Percentiles rank a stretch among this genome's conserved stretches.
Conservation (phyloP, 2,888 invertebrate genomes). For the Drosophila pullipes region DNA sequence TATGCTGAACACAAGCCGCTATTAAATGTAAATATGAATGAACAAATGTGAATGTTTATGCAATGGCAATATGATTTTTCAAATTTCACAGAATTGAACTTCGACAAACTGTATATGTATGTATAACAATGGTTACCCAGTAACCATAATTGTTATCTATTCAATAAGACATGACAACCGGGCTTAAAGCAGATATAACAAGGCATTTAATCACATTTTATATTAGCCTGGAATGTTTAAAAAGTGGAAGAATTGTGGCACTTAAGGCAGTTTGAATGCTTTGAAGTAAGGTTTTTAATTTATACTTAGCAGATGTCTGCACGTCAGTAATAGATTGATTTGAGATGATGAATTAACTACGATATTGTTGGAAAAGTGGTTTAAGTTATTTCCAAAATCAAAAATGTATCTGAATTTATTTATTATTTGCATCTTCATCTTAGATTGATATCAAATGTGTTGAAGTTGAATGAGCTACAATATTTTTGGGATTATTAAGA, state of each 20-base stretch:
- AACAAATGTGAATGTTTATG: conserved; percentile 3
- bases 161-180: conserved; percentile 20
- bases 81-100: conserved; percentile 11
- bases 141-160: conserved; percentile 28
- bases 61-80: conserved; percentile 22
- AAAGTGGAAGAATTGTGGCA: neutral
- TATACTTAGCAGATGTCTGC: neutral
- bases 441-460: neutral
- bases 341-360: neutral
- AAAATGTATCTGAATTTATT: neutral
- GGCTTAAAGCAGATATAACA: neutral
- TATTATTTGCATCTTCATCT: too few species aligned
- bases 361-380: neutral
- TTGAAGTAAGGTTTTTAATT: neutral
- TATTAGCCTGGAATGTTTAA: neutral
- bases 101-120: neutral
- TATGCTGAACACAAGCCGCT: conserved; percentile 10
- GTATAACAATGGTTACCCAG: conserved; percentile 38
- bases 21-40: conserved; percentile 22
- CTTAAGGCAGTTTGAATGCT: neutral
- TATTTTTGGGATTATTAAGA: neutral
- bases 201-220: conserved; percentile 1
- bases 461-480: neutral
- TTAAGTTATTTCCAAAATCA: neutral
- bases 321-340: neutral